phyloP scores from a whole-genome alignment of 2,888 invertebrate genomes.

The Globia sparganii region DNA sequence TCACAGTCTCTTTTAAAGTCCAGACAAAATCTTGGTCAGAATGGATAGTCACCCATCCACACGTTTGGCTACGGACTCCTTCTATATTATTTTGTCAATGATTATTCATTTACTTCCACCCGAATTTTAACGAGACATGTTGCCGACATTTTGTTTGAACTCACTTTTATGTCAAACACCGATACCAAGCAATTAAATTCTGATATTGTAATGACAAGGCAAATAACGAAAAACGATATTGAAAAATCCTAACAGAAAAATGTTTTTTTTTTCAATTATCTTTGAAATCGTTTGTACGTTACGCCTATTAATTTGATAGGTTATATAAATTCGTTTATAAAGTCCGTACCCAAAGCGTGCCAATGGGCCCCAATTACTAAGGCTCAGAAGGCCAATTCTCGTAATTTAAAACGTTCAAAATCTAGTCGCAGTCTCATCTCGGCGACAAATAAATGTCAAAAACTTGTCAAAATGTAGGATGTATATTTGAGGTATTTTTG shows the following conservation, averaged over 20 bases:
- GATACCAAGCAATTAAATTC: constrained; percentile 33
- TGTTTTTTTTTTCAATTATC: constrained; percentile 37
- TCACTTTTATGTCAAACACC: constrained; percentile 24
- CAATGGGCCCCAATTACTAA: too few species aligned
- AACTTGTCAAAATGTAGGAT: too few species aligned
- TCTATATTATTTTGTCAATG: neutral
- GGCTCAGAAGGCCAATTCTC: too few species aligned
- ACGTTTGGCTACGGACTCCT: too few species aligned
- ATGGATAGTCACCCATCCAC: too few species aligned
- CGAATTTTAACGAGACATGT: constrained; percentile 9
- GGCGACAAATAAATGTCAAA: too few species aligned
- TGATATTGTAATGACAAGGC: constrained; percentile 12
- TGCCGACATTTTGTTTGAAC: constrained; percentile 8
- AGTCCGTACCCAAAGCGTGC: too few species aligned
- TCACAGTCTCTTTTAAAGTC: too few species aligned
- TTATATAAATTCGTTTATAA: neutral
- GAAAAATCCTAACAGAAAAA: neutral
- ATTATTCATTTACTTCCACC: constrained; percentile 16
- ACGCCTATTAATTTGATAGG: constrained; percentile 12
- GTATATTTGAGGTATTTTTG: too few species aligned
- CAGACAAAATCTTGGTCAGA: too few species aligned
- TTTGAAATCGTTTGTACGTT: constrained; percentile 15
- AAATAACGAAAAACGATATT: constrained; percentile 2
- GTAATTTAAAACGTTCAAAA: too few species aligned
- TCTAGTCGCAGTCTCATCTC: too few species aligned